phyloP scores from a whole-genome alignment of 2,888 invertebrate genomes.

The Cheiracanthium punctorium region DNA sequence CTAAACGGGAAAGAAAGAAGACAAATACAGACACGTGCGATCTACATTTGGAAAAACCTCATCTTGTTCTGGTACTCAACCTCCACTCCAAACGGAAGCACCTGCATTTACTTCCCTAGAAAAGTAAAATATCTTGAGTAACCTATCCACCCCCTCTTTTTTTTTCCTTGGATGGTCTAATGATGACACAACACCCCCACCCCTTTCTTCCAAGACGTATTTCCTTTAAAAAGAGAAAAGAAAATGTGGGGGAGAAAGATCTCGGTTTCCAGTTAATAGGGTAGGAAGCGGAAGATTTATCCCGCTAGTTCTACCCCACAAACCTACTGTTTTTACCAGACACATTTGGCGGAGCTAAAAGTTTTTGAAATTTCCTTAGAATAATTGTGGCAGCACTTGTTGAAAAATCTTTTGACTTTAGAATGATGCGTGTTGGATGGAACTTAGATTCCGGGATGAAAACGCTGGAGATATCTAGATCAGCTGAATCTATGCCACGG shows the following conservation, averaged over 20 bases:
- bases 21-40: not conserved
- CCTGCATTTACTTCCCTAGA: not conserved
- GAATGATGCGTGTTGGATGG: too few species aligned
- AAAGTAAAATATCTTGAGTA: conserved; percentile 1
- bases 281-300: conserved; percentile 27
- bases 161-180: not conserved
- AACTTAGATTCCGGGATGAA: too few species aligned
- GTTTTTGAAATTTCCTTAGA: too few species aligned
- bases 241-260: not conserved
- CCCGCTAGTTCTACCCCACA: not conserved
- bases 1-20: not conserved
- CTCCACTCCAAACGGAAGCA: not conserved
- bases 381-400: too few species aligned
- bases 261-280: conserved; percentile 43
- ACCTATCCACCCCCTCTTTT: not conserved
- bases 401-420: too few species aligned
- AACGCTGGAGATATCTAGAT: too few species aligned
- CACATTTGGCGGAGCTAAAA: too few species aligned
- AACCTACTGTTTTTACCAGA: too few species aligned
- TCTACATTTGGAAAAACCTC: conserved; percentile 6
- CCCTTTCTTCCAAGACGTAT: not conserved
- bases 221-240: not conserved
- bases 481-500: too few species aligned
- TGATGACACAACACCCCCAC: conserved; percentile 59
- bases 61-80: not conserved